Evolutionary conservation across 2,113 vertebrate genomes (phyloP), one percentile per base, ranked within the genome.

Genomic region (Hipposideros armiger): DNA sequence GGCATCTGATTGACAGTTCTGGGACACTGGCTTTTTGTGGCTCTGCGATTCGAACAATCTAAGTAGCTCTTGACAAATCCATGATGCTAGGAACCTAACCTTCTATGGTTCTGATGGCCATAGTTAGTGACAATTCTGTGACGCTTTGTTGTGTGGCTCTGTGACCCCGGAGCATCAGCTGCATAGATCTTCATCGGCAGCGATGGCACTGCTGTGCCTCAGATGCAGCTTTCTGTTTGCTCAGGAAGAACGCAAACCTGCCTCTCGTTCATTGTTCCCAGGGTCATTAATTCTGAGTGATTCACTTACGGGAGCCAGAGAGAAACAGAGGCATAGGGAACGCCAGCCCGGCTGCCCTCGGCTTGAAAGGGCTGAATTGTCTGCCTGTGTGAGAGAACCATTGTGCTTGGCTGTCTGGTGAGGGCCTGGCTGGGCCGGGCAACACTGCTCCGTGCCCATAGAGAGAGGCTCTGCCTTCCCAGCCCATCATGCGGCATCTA

Each of bases 341-440:
- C 45, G 7, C 2, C 80, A 69, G 93, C 11, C 2, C 0, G 24
- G 93, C 62, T 36, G 28, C 64, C 85, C 69, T 30, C 4, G 2
- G 45, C 66, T 60, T 97, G 96, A 97, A 97, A 96, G 94, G 83
- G 50, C 86, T 89, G 64, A 17, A 94, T 95, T 97, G 97, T 96
- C 87, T 52, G 76, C 58, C 36, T 66, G 32, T 52, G 90, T 87
- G 84, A 94, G 81, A 97, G 76, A 54, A 81, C 69, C 88, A 77
- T 97, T 96, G 94, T 96, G 84, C 14, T 76, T 32, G 45, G 78
- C 73, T 90, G 64, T 81, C 93, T 94, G 72, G 40, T 24, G 47
- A 81, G 62, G 62, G 93, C 84, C 87, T 14, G 58, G 87, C 88
- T 2, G 56, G 66, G 82, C 66, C 0, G 1, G 81, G 97, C 32